phyloP scores from a whole-genome alignment of 1,140 invertebrate genomes.

The Uloborus diversus region DNA sequence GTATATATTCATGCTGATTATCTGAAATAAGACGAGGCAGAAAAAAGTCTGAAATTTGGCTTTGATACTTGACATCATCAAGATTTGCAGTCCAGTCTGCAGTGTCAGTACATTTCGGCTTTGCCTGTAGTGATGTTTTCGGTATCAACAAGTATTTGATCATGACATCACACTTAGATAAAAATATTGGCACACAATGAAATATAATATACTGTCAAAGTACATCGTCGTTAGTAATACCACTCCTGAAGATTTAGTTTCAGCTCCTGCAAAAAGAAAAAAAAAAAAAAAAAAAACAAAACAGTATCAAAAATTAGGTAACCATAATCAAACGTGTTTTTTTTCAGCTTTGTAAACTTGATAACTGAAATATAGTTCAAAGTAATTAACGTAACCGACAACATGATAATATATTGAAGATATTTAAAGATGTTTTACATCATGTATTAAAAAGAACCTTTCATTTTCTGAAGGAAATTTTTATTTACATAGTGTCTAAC shows the following conservation, averaged over 20 bases:
- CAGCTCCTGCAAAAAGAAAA: neutral
- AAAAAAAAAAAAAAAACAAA: neutral
- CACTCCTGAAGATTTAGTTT: neutral
- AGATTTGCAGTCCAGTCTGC: neutral
- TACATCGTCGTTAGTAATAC: neutral
- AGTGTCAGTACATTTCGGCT: neutral
- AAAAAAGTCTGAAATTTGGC: constrained; percentile 16
- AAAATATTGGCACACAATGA: constrained; percentile 36
- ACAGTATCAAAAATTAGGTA: too few species aligned
- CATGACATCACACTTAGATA: constrained; percentile 2
- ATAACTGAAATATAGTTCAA: too few species aligned
- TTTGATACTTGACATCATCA: constrained; percentile 1
- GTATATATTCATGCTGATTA: constrained; percentile 9
- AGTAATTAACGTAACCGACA: too few species aligned
- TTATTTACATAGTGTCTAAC: too few species aligned
- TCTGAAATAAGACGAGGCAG: constrained; percentile 40
- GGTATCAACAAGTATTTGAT: constrained; percentile 5
- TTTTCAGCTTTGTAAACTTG: too few species aligned
- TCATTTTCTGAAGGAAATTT: too few species aligned
- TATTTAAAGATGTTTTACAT: too few species aligned
- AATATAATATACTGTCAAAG: constrained; percentile 6
- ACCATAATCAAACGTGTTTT: too few species aligned
- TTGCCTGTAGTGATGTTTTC: neutral
- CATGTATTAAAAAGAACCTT: too few species aligned
- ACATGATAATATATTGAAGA: too few species aligned